A percentile compares a stretch with the other conserved stretches of the same genome.
Conservation (phyloP, 30 jellyfish, hydroid and myxozoan genomes). For the Pelagia noctiluca region DNA sequence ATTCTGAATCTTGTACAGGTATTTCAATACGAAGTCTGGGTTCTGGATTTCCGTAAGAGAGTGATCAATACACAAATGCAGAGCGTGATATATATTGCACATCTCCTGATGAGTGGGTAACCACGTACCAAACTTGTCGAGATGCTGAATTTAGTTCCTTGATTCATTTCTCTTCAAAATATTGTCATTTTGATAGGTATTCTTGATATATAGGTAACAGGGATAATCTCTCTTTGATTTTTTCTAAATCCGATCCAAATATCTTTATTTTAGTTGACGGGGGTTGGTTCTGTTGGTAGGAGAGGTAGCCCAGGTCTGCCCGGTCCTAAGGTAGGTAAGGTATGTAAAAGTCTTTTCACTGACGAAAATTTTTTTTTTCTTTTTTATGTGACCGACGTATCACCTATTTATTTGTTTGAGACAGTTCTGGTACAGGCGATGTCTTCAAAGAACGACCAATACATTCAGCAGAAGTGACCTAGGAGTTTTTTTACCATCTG, state of each 20-base stretch:
- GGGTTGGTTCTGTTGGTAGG: constrained; percentile 50
- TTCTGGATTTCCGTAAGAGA: too few species aligned
- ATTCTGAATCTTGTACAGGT: too few species aligned
- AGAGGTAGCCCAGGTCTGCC: constrained; percentile 71
- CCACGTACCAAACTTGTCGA: too few species aligned
- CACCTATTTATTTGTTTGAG: neutral
- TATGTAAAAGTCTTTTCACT: constrained; percentile 43
- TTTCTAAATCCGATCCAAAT: neutral
- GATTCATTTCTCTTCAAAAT: too few species aligned
- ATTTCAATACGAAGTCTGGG: too few species aligned
- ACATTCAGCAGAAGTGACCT: neutral
- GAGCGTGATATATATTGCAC: too few species aligned
- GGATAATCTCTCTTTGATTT: too few species aligned
- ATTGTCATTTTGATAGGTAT: too few species aligned
- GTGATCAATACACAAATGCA: too few species aligned
- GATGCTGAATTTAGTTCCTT: too few species aligned
- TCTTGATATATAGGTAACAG: too few species aligned
- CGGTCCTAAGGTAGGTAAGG: constrained; percentile 83
- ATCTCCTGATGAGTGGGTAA: too few species aligned
- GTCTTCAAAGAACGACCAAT: neutral
- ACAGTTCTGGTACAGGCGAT: neutral
- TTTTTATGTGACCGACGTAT: neutral
- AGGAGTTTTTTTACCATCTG: neutral
- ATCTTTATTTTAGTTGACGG: constrained; percentile 19
- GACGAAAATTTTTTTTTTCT: neutral